Conservation (phyloP, 2,113 vertebrate genomes). For the Peromyscus californicus region DNA sequence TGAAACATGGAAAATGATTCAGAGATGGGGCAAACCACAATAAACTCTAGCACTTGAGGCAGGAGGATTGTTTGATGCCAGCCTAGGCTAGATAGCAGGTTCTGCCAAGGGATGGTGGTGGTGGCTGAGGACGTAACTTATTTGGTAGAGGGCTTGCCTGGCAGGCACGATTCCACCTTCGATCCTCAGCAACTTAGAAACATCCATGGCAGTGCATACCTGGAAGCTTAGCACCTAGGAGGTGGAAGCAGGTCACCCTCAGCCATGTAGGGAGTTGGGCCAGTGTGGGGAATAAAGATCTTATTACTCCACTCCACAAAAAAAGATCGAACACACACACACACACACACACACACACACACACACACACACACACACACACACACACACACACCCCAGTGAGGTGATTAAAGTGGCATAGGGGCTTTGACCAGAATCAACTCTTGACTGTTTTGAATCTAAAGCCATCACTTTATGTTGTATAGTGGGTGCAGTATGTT, state of each 20-base stretch:
- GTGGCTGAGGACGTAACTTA: neutral
- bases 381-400: neutral
- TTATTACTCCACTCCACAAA: neutral
- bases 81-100: neutral
- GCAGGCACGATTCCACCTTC: neutral
- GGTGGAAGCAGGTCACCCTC: neutral
- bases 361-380: too few species aligned
- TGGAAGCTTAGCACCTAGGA: neutral
- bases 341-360: too few species aligned
- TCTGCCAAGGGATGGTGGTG: neutral
- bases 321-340: neutral
- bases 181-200: neutral
- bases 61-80: neutral
- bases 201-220: neutral
- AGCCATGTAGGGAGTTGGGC: too few species aligned
- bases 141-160: neutral
- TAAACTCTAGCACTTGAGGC: neutral
- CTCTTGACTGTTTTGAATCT: constrained; percentile 14
- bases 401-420: neutral
- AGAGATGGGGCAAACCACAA: constrained; percentile 27
- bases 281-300: neutral
- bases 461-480: constrained; percentile 41
- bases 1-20: neutral
- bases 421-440: constrained; percentile 8
- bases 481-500: neutral